Conservation (phyloP, 2,797 vertebrate species). For the Triplophysa yarkandensis region DNA sequence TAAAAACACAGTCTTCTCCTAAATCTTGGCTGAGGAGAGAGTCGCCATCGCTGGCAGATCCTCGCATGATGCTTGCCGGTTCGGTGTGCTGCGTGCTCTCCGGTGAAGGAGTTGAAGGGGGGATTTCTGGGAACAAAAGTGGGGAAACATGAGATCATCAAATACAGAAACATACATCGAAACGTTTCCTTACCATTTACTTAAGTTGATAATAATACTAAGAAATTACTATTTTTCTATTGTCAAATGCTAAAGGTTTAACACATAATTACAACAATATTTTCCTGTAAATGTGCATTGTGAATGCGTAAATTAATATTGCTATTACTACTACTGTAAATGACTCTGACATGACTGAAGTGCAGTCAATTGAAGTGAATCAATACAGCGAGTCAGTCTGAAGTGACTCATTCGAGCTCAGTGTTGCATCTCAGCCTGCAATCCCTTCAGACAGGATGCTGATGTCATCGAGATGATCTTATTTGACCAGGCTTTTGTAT, state of each 20-base stretch:
- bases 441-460: conserved; percentile 60
- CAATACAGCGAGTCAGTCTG: background rate
- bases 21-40: conserved; percentile 72
- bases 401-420: background rate
- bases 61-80: conserved; percentile 40
- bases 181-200: too few relatives aligned
- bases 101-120: conserved; percentile 9
- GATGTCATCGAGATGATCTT: conserved; percentile 56
- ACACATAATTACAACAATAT: background rate
- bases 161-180: background rate
- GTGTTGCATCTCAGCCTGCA: conserved; percentile 54
- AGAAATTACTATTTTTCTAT: too few relatives aligned
- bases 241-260: background rate
- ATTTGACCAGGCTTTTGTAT: conserved; percentile 48
- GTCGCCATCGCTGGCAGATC: conserved; percentile 61
- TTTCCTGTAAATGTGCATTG: background rate
- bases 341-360: background rate
- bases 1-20: conserved; percentile 65
- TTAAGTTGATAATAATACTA: too few relatives aligned
- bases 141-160: conserved; percentile 11
- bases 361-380: conserved; percentile 7
- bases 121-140: conserved; percentile 21
- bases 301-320: background rate
- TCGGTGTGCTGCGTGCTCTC: conserved; percentile 14
- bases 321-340: too few relatives aligned